phyloP scores from a whole-genome alignment of 2,113 vertebrate genomes.

The Oryzias celebensis region DNA sequence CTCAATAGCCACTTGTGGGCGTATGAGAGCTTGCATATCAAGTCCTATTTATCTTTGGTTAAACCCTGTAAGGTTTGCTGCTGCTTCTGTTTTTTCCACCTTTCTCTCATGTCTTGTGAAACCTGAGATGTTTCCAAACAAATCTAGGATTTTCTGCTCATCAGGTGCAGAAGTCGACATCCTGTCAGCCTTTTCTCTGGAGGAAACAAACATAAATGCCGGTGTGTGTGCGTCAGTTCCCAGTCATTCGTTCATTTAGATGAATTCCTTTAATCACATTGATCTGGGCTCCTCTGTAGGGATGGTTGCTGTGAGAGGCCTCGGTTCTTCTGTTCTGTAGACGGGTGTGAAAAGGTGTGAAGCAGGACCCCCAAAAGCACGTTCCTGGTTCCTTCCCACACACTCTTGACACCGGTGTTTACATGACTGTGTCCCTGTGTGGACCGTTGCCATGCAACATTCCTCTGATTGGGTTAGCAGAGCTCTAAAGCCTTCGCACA shows the following conservation, averaged over 20 bases:
- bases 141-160: slow-evolving; percentile 15
- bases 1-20: slow-evolving; percentile 39
- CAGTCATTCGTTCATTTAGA: slow-evolving; percentile 39
- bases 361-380: slow-evolving; percentile 18
- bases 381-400: slow-evolving; percentile 8
- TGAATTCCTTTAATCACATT: slow-evolving; percentile 45
- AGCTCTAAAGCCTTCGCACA: slow-evolving; percentile 63
- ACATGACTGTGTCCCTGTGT: slow-evolving; percentile 70
- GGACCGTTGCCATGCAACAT: slow-evolving; percentile 82
- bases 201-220: slow-evolving; percentile 15
- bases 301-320: slow-evolving; percentile 8
- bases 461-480: slow-evolving; percentile 80
- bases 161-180: slow-evolving; percentile 29
- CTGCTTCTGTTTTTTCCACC: slow-evolving; percentile 4
- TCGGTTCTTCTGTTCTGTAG: slow-evolving; percentile 8
- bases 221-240: slow-evolving; percentile 24
- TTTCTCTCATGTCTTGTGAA: slow-evolving; percentile 8
- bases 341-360: slow-evolving; percentile 2
- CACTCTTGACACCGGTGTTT: slow-evolving; percentile 61
- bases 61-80: background rate
- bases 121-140: slow-evolving; percentile 3
- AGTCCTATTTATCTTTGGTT: slow-evolving; percentile 38
- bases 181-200: slow-evolving; percentile 47
- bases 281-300: slow-evolving; percentile 27
- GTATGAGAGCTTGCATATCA: slow-evolving; percentile 16